A percentile compares a stretch with the other conserved stretches of the same genome.
phyloP scores from a whole-genome alignment of 2,797 vertebrate species.

The Cygnus olor region DNA sequence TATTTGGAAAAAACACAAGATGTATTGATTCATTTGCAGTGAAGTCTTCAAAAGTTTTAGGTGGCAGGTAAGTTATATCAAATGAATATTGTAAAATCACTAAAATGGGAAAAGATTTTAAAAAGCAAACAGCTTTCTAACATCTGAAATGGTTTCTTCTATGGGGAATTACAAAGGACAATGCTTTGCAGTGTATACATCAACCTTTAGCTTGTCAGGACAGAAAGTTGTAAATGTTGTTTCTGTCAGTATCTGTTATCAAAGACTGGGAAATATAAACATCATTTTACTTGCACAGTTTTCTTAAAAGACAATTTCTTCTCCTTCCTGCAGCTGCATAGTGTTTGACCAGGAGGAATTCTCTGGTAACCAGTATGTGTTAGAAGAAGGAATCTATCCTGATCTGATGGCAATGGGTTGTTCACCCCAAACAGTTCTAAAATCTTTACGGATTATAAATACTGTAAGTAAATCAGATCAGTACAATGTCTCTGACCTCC shows the following conservation, averaged over 20 bases:
- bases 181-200: neutral
- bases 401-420: constrained; percentile 87
- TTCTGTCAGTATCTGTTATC: neutral
- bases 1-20: constrained; percentile 82
- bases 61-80: constrained; percentile 86
- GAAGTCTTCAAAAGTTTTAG: constrained; percentile 89
- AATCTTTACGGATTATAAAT: constrained; percentile 85
- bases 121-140: neutral
- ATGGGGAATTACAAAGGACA: neutral
- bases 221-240: neutral
- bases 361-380: constrained; percentile 87
- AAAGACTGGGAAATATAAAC: neutral
- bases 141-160: neutral
- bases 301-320: neutral
- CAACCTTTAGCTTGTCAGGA: neutral
- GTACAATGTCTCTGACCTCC: neutral
- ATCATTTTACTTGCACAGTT: neutral
- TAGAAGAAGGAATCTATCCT: constrained; percentile 93
- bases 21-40: constrained; percentile 84
- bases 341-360: constrained; percentile 88
- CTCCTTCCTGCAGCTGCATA: constrained; percentile 85
- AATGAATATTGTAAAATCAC: neutral
- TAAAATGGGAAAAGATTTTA: neutral
- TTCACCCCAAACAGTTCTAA: constrained; percentile 77
- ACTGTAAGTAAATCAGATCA: constrained; percentile 83